Base-by-base conservation (phyloP, 1,140 invertebrate species). In the Manduca sexta region DNA sequence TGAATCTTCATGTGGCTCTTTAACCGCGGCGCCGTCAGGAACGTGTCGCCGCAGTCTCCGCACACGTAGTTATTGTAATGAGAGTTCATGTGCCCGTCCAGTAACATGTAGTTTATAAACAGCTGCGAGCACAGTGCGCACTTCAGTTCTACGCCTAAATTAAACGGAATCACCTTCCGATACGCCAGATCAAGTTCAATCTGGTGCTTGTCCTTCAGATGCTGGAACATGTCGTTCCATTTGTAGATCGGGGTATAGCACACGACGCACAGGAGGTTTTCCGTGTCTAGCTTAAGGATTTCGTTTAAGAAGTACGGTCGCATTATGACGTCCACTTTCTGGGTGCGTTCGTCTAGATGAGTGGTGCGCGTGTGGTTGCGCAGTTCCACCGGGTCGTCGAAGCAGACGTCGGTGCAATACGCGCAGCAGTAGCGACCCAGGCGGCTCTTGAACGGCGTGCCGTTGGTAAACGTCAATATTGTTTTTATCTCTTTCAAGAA, bases 61-160 rank as follows among this genome's bases (percentile, higher is more conserved):
- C 80, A 84, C 3, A 84, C 64, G 6, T 81, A 73, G 11, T 73
- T 84, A 12, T 60, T 64, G 18, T 76, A 84, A 30, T 81, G 80
- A 0, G 61, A 46, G 11, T 84, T 84, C 80, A 84, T 84, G 48
- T 84, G 80, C 0, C 52, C 42, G 26, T 84, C 80, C 1, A 84
- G 29, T 13, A 60, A 56, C 1, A 68, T 60, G 29, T 68, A 80
- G 11, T 71, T 71, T 2, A 56, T 21, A 26, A 73, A 80, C 0
- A 11, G 21, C 11, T 68, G 49, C 2, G 55, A 45, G 16, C 80
- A 84, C 2, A 84, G 41, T 0, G 62, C 64, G 45, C 80, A 84
- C 35, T 50, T 46, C 1, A 71, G 14, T 0, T 74, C 55, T 0
- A 41, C 12, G 0, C 21, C 50, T 5, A 84, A 26, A 0, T 56